Conservation (phyloP, 2,113 vertebrate species). For the Gopherus flavomarginatus region DNA sequence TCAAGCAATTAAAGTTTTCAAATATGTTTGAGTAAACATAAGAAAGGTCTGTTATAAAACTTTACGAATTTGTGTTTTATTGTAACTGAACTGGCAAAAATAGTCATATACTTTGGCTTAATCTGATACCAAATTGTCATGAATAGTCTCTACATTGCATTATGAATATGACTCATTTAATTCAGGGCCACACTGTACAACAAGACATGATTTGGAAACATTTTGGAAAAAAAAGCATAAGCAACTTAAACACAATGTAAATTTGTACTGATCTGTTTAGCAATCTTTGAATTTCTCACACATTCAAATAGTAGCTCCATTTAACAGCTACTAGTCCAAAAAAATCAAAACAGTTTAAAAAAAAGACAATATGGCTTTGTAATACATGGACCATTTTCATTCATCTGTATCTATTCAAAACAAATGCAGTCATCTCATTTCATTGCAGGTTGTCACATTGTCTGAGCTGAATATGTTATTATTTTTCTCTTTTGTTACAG, state of each 20-base stretch:
- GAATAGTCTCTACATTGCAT: neutral
- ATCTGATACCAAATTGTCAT: neutral
- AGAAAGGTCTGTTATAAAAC: neutral
- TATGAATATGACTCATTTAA: neutral
- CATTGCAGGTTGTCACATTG: conserved; percentile 19
- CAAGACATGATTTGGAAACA: neutral
- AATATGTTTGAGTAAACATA: neutral
- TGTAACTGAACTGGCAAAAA: neutral
- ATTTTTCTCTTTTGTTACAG: conserved; percentile 27
- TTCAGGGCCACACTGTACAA: neutral
- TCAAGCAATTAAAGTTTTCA: neutral
- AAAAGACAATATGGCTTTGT: neutral
- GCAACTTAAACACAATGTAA: neutral
- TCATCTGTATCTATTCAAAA: conserved; percentile 38
- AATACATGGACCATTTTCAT: conserved; percentile 9
- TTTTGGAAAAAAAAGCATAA: conserved; percentile 8
- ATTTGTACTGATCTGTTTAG: neutral
- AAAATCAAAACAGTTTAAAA: neutral
- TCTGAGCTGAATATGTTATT: conserved; percentile 3
- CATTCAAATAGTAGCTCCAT: neutral
- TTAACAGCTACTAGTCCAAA: neutral
- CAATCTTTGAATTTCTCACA: neutral
- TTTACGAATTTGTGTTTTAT: neutral
- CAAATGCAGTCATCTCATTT: conserved; percentile 36
- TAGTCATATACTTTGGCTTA: neutral